Base-by-base conservation (phyloP, 2,797 vertebrate genomes). In the Danio choprae region DNA sequence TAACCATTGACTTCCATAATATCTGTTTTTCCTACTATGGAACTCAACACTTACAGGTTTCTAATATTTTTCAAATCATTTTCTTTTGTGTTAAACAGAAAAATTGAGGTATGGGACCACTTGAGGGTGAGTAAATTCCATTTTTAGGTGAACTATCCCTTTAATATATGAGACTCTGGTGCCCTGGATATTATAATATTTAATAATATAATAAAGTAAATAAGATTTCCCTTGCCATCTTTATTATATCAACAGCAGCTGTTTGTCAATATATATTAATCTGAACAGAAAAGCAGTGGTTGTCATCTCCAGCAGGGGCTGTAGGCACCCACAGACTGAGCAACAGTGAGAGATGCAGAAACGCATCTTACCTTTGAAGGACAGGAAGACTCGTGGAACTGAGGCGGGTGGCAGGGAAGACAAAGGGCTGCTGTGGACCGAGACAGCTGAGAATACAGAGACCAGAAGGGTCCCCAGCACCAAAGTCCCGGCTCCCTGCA, bases 311-410 rank as follows among this genome's bases (percentile, higher is more conserved):
- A 81, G 74, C 55, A 53, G 56, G 43, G 63, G 53, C 70, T 72
- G 22, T 63, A 44, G 56, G 44, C 74, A 78, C 55, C 68, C 60
- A 79, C 40, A 74, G 40, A 53, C 4, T 51, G 15, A 44, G 63
- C 64, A 63, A 51, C 62, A 72, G 71, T 29, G 58, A 15, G 20
- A 79, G 38, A 62, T 50, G 13, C 36, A 70, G 43, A 43, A 50
- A 70, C 62, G 36, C 46, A 56, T 22, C 90, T 91, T 92, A 95
- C 94, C 94, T 94, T 94, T 95, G 89, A 95, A 95, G 88, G 94
- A 93, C 67, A 95, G 88, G 90, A 93, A 94, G 86, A 95, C 92
- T 82, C 94, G 89, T 73, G 94, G 94, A 84, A 91, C 92, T 5
- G 94, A 94, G 63, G 93, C 88, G 36, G 83, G 81, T 36, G 85